Evolutionary conservation across 2,888 invertebrate genomes (phyloP), one percentile per base, ranked within the genome.

Genomic region (Drosophila parthenogenetica): DNA sequence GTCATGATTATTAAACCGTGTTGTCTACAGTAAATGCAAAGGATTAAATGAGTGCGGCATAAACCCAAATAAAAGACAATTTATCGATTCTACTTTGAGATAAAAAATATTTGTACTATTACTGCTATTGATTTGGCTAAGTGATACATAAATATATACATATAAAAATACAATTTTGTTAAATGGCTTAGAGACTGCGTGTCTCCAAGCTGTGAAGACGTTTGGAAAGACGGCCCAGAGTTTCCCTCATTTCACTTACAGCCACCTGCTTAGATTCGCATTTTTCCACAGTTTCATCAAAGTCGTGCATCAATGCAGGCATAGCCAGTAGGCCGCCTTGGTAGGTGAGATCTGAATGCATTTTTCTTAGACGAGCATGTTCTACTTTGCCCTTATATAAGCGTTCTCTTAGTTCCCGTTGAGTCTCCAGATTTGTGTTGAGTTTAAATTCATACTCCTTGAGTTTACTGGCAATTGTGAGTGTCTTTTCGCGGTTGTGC

Each of bases 301-400:
- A 92, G 50, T 92, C 92, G 7, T 75, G 40, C 77, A 92, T 73
- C 2, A 92, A 70, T 0, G 75, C 69, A 0, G 90, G 91, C 67
- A 91, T 90, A 25, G 90, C 76, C 2, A 92, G 64, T 0, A 92
- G 74, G 1, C 91, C 92, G 25, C 90, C 85, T 42, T 89, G 78
- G 16, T 68, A 82, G 42, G 81, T 84, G 0, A 90, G 59, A 5
- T 87, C 89, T 5, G 54, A 63, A 0, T 84, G 76, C 42, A 74
- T 60, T 3, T 80, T 79, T 0, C 89, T 80, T 3, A 90, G 60
- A 0, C 25, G 19, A 4, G 60, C 81, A 0, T 87, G 88, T 13
- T 89, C 64, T 11, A 88, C 16, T 64, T 91, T 91, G 3, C 78
- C 59, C 0, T 70, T 16, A 42, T 81, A 86, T 1, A 91, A 66